Evolutionary conservation across 2,888 invertebrate species (phyloP), one percentile per base, ranked within the genome.

Genomic region (Chesias legatella): DNA sequence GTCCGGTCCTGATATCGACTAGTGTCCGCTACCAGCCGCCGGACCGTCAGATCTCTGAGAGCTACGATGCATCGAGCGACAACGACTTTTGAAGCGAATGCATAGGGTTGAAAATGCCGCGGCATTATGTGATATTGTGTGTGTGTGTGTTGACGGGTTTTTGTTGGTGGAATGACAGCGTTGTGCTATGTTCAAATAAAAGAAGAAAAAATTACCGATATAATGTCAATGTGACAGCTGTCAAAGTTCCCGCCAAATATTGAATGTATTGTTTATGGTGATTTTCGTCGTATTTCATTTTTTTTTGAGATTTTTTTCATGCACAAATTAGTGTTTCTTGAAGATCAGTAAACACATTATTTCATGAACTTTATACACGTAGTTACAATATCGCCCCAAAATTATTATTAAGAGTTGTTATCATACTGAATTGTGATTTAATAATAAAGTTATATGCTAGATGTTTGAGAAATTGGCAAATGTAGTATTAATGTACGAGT

Each of bases 61-160:
- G 55, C 45, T 82, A 79, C 79, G 84, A 88, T 74, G 85, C 80
- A 33, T 81, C 83, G 40, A 89, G 89, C 79, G 89, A 89, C 62
- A 89, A 88, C 79, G 89, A 89, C 65, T 89, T 89, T 59, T 89
- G 75, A 76, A 48, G 54, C 61, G 56, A 53, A 50, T 42, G 53
- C 42, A 33, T 36, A 48, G 48, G 48, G 58, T 60, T 57, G 60
- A 62, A 43, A 57, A 58, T 60, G 50, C 60, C 56, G 60, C 47
- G 65, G 63, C 62, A 63, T 60, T 55, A 57, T 73, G 71, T 71
- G 70, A 73, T 73, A 70, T 60, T 59, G 54, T 59, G 63, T 47
- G 48, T 52, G 33, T 40, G 33, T 30, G 39, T 33, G 37, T 36
- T 44, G 38, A 21, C 29, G 39, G 34, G 47, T 35, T 41, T 43